phyloP scores from a whole-genome alignment of 2,797 vertebrate species.

The Pempheris klunzingeri region DNA sequence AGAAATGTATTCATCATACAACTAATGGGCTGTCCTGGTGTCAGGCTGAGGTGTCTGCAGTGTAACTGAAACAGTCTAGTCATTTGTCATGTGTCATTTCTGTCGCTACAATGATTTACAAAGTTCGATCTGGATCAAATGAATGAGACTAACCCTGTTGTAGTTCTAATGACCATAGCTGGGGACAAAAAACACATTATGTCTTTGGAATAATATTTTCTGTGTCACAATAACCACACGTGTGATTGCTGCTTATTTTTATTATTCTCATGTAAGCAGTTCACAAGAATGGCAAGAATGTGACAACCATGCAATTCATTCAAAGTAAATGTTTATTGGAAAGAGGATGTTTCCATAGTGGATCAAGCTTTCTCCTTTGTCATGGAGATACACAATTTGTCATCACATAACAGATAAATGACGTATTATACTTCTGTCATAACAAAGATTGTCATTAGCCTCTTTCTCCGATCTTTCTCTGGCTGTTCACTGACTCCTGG shows the following conservation, averaged over 20 bases:
- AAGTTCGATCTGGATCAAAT: not conserved
- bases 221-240: not conserved
- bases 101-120: not conserved
- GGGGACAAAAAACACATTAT: not conserved
- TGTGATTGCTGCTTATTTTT: not conserved
- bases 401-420: not conserved
- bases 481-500: not conserved
- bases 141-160: not conserved
- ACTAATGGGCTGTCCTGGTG: not conserved
- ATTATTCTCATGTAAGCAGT: not conserved
- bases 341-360: not conserved
- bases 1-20: not conserved
- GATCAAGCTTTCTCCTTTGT: not conserved
- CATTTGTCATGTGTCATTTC: constrained; percentile 15
- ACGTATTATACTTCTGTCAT: not conserved
- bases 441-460: not conserved
- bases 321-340: too few relatives aligned
- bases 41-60: constrained; percentile 5
- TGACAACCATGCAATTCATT: not conserved
- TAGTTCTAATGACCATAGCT: not conserved
- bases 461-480: not conserved
- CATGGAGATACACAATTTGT: not conserved
- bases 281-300: too few relatives aligned
- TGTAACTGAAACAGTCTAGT: constrained; percentile 10
- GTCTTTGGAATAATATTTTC: not conserved